These are phyloP conservation scores for Anarrhichthys ocellatus DNA, from an alignment of 2,113 vertebrate species.

Conservation along the genomic window DNA sequence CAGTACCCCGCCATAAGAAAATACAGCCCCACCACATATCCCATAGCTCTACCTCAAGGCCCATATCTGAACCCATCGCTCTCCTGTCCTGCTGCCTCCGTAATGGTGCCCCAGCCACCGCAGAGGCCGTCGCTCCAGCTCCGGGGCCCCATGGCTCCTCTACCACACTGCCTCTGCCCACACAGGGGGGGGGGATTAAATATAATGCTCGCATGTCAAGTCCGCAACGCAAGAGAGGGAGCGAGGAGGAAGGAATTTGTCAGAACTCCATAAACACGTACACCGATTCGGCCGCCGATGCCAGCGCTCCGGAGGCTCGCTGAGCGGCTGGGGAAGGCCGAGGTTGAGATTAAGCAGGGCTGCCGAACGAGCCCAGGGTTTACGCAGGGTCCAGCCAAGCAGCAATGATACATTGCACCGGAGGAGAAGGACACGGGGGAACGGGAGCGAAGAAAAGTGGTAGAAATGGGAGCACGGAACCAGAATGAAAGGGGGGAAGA, in stretches of 20 bases:
- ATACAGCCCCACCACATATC: slow-evolving; percentile 62
- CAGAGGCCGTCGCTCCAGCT: slow-evolving; percentile 63
- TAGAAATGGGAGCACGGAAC: slow-evolving; percentile 36
- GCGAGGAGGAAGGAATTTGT: slow-evolving; percentile 82
- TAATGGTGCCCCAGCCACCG: slow-evolving; percentile 67
- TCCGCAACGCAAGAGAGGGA: slow-evolving; percentile 68
- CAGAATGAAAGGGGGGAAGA: slow-evolving; percentile 29
- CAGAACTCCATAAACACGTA: slow-evolving; percentile 82
- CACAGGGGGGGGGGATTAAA: slow-evolving; percentile 76
- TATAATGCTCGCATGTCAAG: slow-evolving; percentile 78
- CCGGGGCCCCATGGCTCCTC: slow-evolving; percentile 55
- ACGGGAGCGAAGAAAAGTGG: slow-evolving; percentile 48
- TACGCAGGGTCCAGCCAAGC: slow-evolving; percentile 91
- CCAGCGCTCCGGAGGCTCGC: slow-evolving; percentile 69
- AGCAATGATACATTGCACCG: slow-evolving; percentile 83
- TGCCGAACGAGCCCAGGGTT: slow-evolving; percentile 83
- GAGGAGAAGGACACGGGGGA: slow-evolving; percentile 51
- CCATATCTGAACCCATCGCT: slow-evolving; percentile 51
- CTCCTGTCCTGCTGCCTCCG: slow-evolving; percentile 55
- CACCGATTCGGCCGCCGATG: slow-evolving; percentile 65
- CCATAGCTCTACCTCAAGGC: slow-evolving; percentile 61
- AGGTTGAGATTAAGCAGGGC: slow-evolving; percentile 74
- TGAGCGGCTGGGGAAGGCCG: slow-evolving; percentile 50
- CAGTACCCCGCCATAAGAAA: slow-evolving; percentile 56
- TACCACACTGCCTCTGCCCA: slow-evolving; percentile 59